Percentiles rank a stretch among this genome's conserved stretches.
Evolutionary conservation across 2,797 vertebrate genomes (phyloP).

Genomic region (Pagetopsis macropterus): DNA sequence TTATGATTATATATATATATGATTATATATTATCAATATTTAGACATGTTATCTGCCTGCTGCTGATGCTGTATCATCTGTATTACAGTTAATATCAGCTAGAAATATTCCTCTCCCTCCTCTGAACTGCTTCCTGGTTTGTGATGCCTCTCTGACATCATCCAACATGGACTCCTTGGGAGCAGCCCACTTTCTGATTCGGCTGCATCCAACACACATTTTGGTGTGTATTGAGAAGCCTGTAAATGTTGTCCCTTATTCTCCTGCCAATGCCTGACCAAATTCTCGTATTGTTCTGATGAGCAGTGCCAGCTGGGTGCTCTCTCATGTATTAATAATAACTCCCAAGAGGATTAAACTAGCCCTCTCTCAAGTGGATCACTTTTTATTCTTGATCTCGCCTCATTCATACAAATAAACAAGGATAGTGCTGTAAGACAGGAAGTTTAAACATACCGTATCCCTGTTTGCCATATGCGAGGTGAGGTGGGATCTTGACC

Average conservation of each 20-base stretch:
- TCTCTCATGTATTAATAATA: constrained; percentile 38
- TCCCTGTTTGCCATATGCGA: constrained; percentile 92
- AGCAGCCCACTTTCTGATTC: constrained; percentile 54
- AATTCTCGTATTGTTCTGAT: constrained; percentile 21
- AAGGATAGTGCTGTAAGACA: not conserved
- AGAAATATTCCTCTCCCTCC: not conserved
- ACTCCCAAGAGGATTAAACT: constrained; percentile 14
- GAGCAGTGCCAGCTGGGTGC: constrained; percentile 12
- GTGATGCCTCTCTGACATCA: constrained; percentile 60
- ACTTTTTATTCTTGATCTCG: not conserved
- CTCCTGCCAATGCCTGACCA: constrained; percentile 12
- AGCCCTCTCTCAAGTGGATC: not conserved
- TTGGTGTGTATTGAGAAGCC: not conserved
- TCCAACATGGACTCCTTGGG: constrained; percentile 35
- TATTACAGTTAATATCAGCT: not conserved
- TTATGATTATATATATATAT: not conserved
- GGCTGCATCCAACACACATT: constrained; percentile 1
- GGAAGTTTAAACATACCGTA: constrained; percentile 83
- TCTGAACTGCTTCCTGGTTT: constrained; percentile 59
- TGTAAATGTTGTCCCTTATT: not conserved
- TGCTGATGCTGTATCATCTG: constrained; percentile 1
- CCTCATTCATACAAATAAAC: not conserved
- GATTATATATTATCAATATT: too few relatives aligned
- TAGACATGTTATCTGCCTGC: not conserved
- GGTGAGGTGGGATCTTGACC: constrained; percentile 91